Evolutionary conservation across 2,113 vertebrate species (phyloP).

Genomic region (Notarius lentiginosus): DNA sequence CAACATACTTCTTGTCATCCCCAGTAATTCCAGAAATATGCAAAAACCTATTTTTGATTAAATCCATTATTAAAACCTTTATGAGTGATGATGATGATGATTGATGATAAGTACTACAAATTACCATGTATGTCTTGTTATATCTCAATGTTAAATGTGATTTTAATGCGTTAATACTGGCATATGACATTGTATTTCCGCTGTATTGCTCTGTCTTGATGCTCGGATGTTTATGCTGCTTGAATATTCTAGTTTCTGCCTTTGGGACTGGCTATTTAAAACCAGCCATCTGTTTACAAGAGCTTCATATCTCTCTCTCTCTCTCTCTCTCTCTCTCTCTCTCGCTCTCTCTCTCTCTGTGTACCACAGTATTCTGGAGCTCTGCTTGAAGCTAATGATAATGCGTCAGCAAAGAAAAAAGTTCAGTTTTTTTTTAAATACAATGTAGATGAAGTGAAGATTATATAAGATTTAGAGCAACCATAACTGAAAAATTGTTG

Average conservation of each 20-base stretch:
- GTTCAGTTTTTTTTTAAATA: not conserved
- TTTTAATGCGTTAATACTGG: not conserved
- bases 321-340: conserved; percentile 2
- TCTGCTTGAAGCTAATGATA: not conserved
- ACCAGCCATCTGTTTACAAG: conserved; percentile 4
- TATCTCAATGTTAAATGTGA: not conserved
- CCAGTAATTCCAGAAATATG: not conserved
- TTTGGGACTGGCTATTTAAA: conserved; percentile 6
- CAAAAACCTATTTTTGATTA: not conserved
- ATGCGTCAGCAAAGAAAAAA: conserved; percentile 6
- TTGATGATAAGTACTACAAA: not conserved
- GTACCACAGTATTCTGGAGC: not conserved
- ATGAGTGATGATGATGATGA: not conserved
- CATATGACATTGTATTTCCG: not conserved
- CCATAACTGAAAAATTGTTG: not conserved
- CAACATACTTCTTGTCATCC: not conserved
- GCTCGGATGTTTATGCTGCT: not conserved
- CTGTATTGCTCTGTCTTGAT: not conserved
- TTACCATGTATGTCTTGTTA: not conserved
- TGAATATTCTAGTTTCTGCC: conserved; percentile 10
- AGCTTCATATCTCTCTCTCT: not conserved
- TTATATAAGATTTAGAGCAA: not conserved
- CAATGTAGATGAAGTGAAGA: not conserved
- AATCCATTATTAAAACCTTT: not conserved
- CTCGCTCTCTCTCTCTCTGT: not conserved